Evolutionary conservation across 2,888 invertebrate genomes (phyloP), one percentile per base, ranked within the genome.

Genomic region (Agrotis clavis): DNA sequence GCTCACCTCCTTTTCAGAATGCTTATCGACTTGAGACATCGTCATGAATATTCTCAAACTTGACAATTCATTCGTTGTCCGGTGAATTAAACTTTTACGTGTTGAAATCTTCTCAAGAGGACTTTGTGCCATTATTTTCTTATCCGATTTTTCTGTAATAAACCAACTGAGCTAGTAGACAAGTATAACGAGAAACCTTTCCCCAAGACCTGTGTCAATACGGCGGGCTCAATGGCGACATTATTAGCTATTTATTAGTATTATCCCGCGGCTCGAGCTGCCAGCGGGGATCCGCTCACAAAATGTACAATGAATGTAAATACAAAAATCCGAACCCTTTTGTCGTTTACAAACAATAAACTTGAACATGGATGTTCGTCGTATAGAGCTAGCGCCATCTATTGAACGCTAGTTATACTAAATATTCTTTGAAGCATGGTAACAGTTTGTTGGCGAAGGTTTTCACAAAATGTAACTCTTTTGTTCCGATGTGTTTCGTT

Each of bases 211-310:
- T 64, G 41, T 57, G 21, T 74, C 83, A 70, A 62, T 66, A 67
- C 54, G 54, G 63, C 9, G 41, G 51, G 74, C 67, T 82, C 84
- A 78, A 48, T 25, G 45, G 25, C 53, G 62, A 69, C 69, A 14
- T 82, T 84, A 82, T 84, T 82, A 67, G 67, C 62, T 78, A 78
- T 82, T 82, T 82, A 74, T 74, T 82, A 68, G 66, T 70, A 74
- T 61, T 64, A 62, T 51, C 13, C 66, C 19, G 19, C 59, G 48
- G 45, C 19, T 67, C 47, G 48, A 74, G 41, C 71, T 16, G 63
- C 54, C 61, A 48, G 48, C 56, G 54, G 47, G 50, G 65, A 74
- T 60, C 71, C 82, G 61, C 64, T 61, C 79, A 64, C 79, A 62
- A 71, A 67, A 82, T 65, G 61, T 78, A 71, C 62, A 79, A 69